phyloP scores from a whole-genome alignment of 2,888 invertebrate genomes.

The Drosophila mimetica region DNA sequence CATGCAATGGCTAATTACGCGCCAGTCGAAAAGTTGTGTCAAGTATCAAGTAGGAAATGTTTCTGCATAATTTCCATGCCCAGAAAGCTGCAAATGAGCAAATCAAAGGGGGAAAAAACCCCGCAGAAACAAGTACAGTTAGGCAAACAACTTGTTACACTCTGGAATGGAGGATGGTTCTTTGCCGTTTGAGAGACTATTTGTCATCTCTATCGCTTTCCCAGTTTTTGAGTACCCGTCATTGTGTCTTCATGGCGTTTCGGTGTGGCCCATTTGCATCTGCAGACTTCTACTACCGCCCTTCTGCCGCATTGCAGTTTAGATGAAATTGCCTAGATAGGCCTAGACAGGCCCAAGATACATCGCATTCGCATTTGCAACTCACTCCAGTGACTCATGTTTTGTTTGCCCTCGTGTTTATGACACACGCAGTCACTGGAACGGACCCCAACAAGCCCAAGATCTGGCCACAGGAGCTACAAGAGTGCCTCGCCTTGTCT shows the following conservation, averaged over 20 bases:
- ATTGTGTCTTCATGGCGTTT: conserved; percentile 26
- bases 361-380: conserved; percentile 43
- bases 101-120: conserved; percentile 48
- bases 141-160: conserved; percentile 64
- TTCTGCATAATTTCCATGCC: conserved; percentile 48
- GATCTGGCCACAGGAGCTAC: conserved; percentile 28
- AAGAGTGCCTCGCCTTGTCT: conserved; percentile 32
- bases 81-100: conserved; percentile 46
- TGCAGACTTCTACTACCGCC: conserved; percentile 5
- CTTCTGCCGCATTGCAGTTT: conserved; percentile 66
- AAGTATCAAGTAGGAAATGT: conserved; percentile 56
- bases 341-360: conserved; percentile 28
- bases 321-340: conserved; percentile 68
- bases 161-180: neutral
- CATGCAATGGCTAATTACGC: conserved; percentile 18
- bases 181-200: conserved; percentile 14
- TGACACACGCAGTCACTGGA: conserved; percentile 46
- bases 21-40: conserved; percentile 31
- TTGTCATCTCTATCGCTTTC: conserved; percentile 34
- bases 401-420: conserved; percentile 45
- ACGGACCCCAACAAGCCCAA: conserved; percentile 10
- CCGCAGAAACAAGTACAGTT: conserved; percentile 50
- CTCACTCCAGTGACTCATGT: conserved; percentile 45
- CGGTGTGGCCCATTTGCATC: conserved; percentile 53
- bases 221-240: conserved; percentile 19